phyloP scores from a whole-genome alignment of 1,140 invertebrate species.

The Heliconius himera region DNA sequence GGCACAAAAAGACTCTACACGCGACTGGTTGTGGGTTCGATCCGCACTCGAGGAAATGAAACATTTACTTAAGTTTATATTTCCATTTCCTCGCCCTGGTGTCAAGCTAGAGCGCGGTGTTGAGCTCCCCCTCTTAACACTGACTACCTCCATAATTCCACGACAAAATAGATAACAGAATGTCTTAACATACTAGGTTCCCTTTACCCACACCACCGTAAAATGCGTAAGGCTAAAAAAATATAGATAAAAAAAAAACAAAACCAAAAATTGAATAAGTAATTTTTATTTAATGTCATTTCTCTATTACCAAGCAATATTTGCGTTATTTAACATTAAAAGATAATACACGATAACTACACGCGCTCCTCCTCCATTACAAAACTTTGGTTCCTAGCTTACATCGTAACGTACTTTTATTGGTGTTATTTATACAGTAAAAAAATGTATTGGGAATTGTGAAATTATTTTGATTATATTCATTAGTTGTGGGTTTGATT shows the following conservation, averaged over 20 bases:
- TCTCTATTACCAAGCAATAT: constrained; percentile 70
- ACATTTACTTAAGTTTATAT: too few species aligned
- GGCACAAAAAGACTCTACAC: too few species aligned
- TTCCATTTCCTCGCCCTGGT: too few species aligned
- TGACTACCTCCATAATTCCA: too few species aligned
- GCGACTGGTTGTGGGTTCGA: too few species aligned
- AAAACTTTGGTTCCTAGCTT: constrained; percentile 80
- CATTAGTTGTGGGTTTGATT: background rate
- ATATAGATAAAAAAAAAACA: constrained; percentile 39
- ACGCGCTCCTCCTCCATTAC: constrained; percentile 68
- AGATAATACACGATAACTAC: constrained; percentile 65
- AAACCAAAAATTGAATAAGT: constrained; percentile 54
- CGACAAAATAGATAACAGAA: too few species aligned
- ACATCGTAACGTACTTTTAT: constrained; percentile 39
- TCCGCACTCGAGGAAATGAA: too few species aligned
- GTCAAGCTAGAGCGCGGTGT: too few species aligned
- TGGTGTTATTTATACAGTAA: constrained; percentile 33
- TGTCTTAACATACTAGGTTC: background rate
- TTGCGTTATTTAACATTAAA: constrained; percentile 61
- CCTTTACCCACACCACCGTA: background rate
- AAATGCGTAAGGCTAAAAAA: background rate
- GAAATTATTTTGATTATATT: constrained; percentile 2
- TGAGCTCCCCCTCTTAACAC: too few species aligned
- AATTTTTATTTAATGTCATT: constrained; percentile 72
- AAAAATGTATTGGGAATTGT: background rate